Conservation (phyloP, 53 echinoderm and acorn worm genomes). For the Mesocentrotus franciscanus region DNA sequence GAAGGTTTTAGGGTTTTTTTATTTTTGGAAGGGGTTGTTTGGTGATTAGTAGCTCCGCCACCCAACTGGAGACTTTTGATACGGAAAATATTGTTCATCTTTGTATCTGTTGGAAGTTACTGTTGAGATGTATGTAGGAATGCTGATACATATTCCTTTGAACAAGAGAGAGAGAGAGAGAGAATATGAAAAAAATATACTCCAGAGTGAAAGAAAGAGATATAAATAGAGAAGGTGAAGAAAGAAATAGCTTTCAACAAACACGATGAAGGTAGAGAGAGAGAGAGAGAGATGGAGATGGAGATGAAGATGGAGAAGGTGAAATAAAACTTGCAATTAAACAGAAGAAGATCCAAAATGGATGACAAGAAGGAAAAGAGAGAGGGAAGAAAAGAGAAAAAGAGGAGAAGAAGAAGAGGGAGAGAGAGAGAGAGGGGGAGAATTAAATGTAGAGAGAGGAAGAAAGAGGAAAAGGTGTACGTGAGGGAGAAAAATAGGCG, state of each 20-base stretch:
- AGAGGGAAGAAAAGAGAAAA: background rate
- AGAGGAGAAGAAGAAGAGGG: background rate
- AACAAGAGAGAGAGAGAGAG: background rate
- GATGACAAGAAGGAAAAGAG: background rate
- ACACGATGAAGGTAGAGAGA: background rate
- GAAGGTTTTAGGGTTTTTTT: background rate
- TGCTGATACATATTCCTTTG: background rate
- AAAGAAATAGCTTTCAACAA: background rate
- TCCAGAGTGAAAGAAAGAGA: background rate
- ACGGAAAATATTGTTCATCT: background rate
- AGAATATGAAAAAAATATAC: background rate
- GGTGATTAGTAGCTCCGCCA: background rate
- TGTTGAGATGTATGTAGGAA: background rate
- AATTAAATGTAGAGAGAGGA: background rate
- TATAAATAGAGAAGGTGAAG: background rate
- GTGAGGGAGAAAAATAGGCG: background rate
- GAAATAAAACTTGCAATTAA: background rate
- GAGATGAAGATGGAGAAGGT: background rate
- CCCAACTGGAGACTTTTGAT: background rate
- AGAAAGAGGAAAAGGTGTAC: background rate
- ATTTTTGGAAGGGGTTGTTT: background rate
- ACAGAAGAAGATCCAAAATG: background rate
- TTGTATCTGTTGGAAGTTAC: background rate
- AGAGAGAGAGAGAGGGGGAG: background rate
- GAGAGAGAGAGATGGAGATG: background rate